A percentile compares a stretch with the other conserved stretches of the same genome.
Evolutionary conservation across 2,888 invertebrate genomes (phyloP).

Genomic region (Hirtodrosophila histrioides): DNA sequence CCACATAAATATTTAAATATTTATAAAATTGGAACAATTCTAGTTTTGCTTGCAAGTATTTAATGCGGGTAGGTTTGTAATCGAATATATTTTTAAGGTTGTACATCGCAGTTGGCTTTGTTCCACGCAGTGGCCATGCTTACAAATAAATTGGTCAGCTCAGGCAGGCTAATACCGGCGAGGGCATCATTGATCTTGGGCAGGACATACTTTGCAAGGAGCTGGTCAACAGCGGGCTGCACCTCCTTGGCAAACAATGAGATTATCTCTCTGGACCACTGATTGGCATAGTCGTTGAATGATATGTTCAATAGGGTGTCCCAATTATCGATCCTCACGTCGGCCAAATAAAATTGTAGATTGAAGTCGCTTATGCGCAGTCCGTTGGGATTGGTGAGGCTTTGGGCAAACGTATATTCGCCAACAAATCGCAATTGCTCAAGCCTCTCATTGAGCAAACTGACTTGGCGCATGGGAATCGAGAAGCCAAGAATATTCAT

Average conservation of each 20-base stretch:
- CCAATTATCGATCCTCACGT: constrained; percentile 56
- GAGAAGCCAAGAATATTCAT: constrained; percentile 48
- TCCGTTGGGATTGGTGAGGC: constrained; percentile 46
- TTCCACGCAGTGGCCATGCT: constrained; percentile 37
- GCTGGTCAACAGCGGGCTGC: constrained; percentile 41
- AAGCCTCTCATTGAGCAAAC: constrained; percentile 58
- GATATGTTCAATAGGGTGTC: constrained; percentile 64
- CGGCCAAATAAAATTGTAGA: constrained; percentile 60
- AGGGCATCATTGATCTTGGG: constrained; percentile 46
- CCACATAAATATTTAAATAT: no score
- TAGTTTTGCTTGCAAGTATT: no score
- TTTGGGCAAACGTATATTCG: constrained; percentile 42
- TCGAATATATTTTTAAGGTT: constrained; percentile 4
- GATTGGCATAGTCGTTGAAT: constrained; percentile 63
- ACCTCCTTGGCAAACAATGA: constrained; percentile 53
- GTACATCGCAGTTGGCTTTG: constrained; percentile 39
- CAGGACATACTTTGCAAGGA: constrained; percentile 33
- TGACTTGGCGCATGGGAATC: constrained; percentile 36
- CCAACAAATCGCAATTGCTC: constrained; percentile 64
- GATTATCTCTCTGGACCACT: constrained; percentile 32
- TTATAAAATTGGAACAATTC: no score
- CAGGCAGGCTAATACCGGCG: constrained; percentile 24
- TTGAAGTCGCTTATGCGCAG: constrained; percentile 59
- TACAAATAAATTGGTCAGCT: constrained; percentile 38
- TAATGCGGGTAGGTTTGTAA: no score